phyloP scores from a whole-genome alignment of 2,113 vertebrate genomes.

The Isichthys henryi region DNA sequence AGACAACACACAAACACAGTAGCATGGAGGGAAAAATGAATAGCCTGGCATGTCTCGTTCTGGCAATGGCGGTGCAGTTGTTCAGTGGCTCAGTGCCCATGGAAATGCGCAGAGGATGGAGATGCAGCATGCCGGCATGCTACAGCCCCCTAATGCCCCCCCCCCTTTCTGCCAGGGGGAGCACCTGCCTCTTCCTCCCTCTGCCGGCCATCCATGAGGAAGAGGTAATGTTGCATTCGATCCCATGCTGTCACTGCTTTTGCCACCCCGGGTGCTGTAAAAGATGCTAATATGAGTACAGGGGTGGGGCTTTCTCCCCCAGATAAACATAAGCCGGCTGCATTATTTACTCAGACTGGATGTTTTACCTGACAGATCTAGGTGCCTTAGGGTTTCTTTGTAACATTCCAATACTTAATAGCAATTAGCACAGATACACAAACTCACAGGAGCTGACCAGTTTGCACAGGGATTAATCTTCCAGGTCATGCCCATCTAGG shows the following conservation, averaged over 20 bases:
- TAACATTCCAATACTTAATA: not conserved
- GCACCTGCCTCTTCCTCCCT: constrained; percentile 19
- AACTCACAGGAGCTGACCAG: not conserved
- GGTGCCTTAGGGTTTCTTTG: not conserved
- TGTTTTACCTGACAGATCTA: not conserved
- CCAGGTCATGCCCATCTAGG: not conserved
- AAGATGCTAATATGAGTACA: not conserved
- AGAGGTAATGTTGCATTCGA: constrained; percentile 26
- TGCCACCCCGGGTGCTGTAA: not conserved
- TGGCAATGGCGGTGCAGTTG: not conserved
- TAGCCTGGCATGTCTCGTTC: not conserved
- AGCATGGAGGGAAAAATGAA: not conserved
- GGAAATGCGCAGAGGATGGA: not conserved
- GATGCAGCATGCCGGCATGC: not conserved
- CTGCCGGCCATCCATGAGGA: constrained; percentile 20
- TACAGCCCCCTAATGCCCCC: constrained; percentile 27
- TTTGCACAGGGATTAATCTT: not conserved
- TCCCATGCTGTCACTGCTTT: constrained; percentile 17
- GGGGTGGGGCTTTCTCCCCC: not conserved
- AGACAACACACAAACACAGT: not conserved
- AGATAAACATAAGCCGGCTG: not conserved
- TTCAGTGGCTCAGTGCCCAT: not conserved
- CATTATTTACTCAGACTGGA: not conserved
- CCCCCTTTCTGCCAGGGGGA: constrained; percentile 22
- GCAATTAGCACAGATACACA: not conserved